Evolutionary conservation across 2,888 invertebrate species (phyloP), one percentile per base, ranked within the genome.

Genomic region (Thecocarcelia acutangulata): DNA sequence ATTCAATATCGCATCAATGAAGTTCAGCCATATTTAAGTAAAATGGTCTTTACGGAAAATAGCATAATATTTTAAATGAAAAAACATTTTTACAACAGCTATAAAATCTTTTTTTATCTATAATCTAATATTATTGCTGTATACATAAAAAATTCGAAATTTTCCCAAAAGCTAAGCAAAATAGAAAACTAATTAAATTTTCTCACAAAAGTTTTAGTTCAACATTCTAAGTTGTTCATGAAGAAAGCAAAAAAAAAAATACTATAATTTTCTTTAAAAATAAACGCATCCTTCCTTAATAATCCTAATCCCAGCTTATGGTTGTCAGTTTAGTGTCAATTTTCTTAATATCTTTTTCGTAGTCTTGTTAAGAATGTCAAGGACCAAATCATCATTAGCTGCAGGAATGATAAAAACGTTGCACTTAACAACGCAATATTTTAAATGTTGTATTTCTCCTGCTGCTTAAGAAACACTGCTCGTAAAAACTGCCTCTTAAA

Each of bases 281-380:
- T 21, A 48, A 33, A 21, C 33, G 59, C 52, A 50, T 59, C 28
- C 28, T 69, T 63, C n/a, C 63, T 63, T 69, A 80, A 76, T 83
- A 85, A 83, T 83, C 85, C 83, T 85, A 84, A 85, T 83, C 76
- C 83, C 81, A 42, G 79, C 81, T 83, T 84, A 37, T 79, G 70
- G 46, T 52, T 54, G 84, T 59, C 84, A 83, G 75, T 78, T 73
- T 64, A 69, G 77, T 76, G 76, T 80, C 77, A 80, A 66, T 40
- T 72, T 66, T 37, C 56, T 24, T 40, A 66, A 68, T 37, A 68
- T 59, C 72, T 46, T 73, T 8, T 54, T 46, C 28, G 12, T 40
- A 12, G 17, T 28, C 40, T 69, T 46, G 28, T 50, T 37, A 33
- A 13, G 46, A 61, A 1, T 11, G 4, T n/a, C 50, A 72, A 70